A percentile compares a stretch with the other conserved stretches of the same genome.
Conservation (phyloP, 2,888 invertebrate genomes). For the Pomacea canaliculata region DNA sequence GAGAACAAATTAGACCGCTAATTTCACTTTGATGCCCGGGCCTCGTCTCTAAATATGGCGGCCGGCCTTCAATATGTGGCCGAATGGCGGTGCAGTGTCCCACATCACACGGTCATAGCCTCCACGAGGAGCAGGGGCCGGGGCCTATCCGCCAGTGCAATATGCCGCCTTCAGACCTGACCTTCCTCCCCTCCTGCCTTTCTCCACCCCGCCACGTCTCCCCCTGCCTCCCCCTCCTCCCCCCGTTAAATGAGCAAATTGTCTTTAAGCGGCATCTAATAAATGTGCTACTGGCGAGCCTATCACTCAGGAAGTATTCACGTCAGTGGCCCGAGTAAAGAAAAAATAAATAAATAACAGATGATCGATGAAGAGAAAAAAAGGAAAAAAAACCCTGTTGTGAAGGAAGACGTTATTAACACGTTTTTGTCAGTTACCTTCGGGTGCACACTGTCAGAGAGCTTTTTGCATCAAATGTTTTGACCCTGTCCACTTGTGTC, state of each 20-base stretch:
- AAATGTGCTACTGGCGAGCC: slow-evolving; percentile 11
- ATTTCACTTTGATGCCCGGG: slow-evolving; percentile 28
- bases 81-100: background rate
- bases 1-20: slow-evolving; percentile 24
- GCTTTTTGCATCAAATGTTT: too few relatives aligned
- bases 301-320: background rate
- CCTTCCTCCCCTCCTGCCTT: background rate
- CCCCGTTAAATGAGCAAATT: slow-evolving; percentile 9
- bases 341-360: too few relatives aligned
- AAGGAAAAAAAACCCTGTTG: too few relatives aligned
- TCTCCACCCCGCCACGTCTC: background rate
- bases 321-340: too few relatives aligned
- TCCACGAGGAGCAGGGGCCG: background rate
- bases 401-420: too few relatives aligned
- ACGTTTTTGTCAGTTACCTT: too few relatives aligned
- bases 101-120: slow-evolving; percentile 23
- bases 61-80: slow-evolving; percentile 22
- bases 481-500: too few relatives aligned
- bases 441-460: too few relatives aligned
- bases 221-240: background rate
- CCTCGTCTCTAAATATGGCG: slow-evolving; percentile 21
- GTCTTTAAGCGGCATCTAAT: slow-evolving; percentile 28
- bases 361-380: too few relatives aligned
- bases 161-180: slow-evolving; percentile 6
- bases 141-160: slow-evolving; percentile 13